Conservation (phyloP, 2,888 invertebrate species). For the Cremastinae sp. region DNA sequence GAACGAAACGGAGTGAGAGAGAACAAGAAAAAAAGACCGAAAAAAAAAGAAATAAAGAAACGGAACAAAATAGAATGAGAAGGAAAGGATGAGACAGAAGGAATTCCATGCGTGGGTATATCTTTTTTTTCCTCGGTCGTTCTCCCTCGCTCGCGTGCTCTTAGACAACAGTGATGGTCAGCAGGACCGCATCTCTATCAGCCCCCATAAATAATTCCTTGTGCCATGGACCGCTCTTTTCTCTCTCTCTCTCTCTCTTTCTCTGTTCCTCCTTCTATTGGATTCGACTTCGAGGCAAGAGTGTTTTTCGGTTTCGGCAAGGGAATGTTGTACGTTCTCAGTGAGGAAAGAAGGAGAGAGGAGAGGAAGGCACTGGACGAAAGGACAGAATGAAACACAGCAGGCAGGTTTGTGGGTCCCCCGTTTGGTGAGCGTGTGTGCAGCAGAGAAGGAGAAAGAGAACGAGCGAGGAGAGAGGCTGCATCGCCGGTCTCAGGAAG, state of each 20-base stretch:
- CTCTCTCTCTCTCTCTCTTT: conserved; percentile 33
- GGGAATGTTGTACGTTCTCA: neutral
- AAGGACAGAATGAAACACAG: conserved; percentile 39
- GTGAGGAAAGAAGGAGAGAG: neutral
- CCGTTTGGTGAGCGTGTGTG: conserved; percentile 13
- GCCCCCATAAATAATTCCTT: conserved; percentile 79
- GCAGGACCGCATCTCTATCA: conserved; percentile 79
- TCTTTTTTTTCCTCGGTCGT: conserved; percentile 42
- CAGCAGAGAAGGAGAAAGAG: conserved; percentile 26
- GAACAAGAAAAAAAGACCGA: conserved; percentile 50
- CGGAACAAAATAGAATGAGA: conserved; percentile 52
- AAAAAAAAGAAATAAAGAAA: conserved; percentile 58
- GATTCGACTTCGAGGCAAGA: conserved; percentile 36
- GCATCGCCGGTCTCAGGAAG: conserved; percentile 43
- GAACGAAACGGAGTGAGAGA: conserved; percentile 1
- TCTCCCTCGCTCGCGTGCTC: conserved; percentile 60
- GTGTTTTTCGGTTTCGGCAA: conserved; percentile 54
- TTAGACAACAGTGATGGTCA: conserved; percentile 73
- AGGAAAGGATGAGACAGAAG: conserved; percentile 67
- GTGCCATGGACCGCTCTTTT: conserved; percentile 60
- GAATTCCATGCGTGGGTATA: conserved; percentile 78
- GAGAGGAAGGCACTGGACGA: neutral
- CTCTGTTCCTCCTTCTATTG: conserved; percentile 53
- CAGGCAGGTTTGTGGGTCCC: conserved; percentile 17
- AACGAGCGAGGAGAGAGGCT: conserved; percentile 21